A percentile compares a stretch with the other conserved stretches of the same genome.
phyloP scores from a whole-genome alignment of 2,113 vertebrate genomes.

The Cyanoliseus patagonus region DNA sequence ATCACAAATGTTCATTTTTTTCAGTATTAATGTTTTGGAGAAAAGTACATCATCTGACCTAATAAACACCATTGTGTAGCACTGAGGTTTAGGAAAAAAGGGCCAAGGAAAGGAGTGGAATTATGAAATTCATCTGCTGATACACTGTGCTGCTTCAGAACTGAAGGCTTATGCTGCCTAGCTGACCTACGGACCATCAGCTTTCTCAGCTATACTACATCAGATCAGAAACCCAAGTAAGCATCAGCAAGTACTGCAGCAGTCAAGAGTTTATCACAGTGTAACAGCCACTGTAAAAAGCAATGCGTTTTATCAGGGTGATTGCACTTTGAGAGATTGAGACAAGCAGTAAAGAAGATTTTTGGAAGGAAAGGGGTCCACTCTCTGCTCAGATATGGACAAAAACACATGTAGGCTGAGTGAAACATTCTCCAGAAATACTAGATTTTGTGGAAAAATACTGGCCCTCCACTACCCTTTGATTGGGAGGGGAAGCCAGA shows the following conservation, averaged over 20 bases:
- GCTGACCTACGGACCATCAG: neutral
- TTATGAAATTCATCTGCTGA: conserved; percentile 70
- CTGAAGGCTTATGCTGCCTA: conserved; percentile 27
- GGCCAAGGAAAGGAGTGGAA: neutral
- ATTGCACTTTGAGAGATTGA: neutral
- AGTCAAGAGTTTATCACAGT: neutral
- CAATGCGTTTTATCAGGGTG: neutral
- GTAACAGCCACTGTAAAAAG: neutral
- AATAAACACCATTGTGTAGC: conserved; percentile 81
- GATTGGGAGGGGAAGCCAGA: neutral
- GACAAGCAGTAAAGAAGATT: neutral
- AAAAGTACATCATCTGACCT: conserved; percentile 84
- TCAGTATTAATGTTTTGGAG: conserved; percentile 86
- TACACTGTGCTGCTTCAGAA: conserved; percentile 72
- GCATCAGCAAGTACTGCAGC: neutral
- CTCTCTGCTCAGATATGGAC: neutral
- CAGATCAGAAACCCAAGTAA: neutral
- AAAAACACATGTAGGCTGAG: neutral
- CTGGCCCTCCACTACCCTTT: neutral
- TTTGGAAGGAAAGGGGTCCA: neutral
- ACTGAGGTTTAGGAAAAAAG: conserved; percentile 2
- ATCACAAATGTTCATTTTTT: conserved; percentile 90
- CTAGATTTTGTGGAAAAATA: neutral
- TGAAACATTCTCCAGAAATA: neutral
- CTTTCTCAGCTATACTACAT: neutral